Conservation (phyloP, 2,797 vertebrate genomes). For the Ctenopoma multispine region DNA sequence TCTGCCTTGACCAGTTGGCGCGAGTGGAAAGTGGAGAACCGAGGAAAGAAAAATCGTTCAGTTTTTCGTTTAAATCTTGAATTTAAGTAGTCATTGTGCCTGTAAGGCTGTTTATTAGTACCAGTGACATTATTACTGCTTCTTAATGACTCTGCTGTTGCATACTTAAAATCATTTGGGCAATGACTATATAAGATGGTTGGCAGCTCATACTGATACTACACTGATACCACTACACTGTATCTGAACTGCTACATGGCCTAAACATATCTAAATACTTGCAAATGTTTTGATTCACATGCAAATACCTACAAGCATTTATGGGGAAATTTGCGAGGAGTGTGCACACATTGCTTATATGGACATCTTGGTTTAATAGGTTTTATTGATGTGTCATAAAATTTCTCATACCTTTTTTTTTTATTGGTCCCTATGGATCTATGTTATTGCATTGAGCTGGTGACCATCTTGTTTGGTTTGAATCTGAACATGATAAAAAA, state of each 20-base stretch:
- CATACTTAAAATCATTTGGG: no score
- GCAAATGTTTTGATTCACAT: neutral
- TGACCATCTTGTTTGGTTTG: constrained; percentile 25
- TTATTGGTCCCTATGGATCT: constrained; percentile 57
- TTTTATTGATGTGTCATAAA: constrained; percentile 58
- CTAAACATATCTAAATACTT: neutral
- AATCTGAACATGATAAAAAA: constrained; percentile 53
- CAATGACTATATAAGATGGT: no score
- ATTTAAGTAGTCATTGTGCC: no score
- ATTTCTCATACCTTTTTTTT: constrained; percentile 50
- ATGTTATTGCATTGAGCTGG: constrained; percentile 28
- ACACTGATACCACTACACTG: no score
- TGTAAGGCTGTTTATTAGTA: no score
- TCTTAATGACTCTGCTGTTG: no score
- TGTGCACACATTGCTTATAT: neutral
- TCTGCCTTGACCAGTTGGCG: no score
- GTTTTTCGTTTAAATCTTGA: no score
- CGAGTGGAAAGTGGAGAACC: no score
- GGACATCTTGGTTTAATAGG: constrained; percentile 53
- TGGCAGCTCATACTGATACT: neutral
- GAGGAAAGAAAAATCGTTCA: no score
- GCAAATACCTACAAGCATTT: neutral
- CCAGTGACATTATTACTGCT: no score
- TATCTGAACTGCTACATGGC: neutral
- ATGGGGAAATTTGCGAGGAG: neutral